These are phyloP conservation scores for Octodonta nipae DNA, from an alignment of 2,888 invertebrate species.

Conservation along the genomic window DNA sequence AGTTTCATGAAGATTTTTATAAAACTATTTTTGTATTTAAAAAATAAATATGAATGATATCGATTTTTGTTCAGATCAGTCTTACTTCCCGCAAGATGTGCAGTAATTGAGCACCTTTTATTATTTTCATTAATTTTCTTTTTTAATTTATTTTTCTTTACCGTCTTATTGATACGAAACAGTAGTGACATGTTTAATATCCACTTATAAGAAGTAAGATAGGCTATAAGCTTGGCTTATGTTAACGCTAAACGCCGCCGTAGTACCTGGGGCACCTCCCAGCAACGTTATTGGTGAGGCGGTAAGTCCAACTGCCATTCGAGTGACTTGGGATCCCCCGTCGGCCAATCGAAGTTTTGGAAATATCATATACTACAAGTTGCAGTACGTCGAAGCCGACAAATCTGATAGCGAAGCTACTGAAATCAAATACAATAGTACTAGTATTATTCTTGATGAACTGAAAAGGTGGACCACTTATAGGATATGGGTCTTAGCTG, in stretches of 20 bases:
- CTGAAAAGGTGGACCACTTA: constrained; percentile 92
- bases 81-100: no score
- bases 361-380: constrained; percentile 86
- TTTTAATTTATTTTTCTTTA: constrained; percentile 16
- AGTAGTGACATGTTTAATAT: constrained; percentile 39
- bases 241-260: constrained; percentile 27
- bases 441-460: constrained; percentile 72
- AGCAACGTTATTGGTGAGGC: constrained; percentile 83
- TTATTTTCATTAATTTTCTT: constrained; percentile 1
- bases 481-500: constrained; percentile 91
- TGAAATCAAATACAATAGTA: constrained; percentile 65
- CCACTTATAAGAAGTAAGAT: constrained; percentile 23
- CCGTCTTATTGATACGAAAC: constrained; percentile 33
- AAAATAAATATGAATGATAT: no score
- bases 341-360: constrained; percentile 84
- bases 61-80: no score
- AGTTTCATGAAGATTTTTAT: no score
- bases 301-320: constrained; percentile 76
- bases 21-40: no score
- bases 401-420: constrained; percentile 74
- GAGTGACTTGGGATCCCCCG: constrained; percentile 86
- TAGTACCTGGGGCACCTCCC: constrained; percentile 94
- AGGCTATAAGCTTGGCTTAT: constrained; percentile 27
- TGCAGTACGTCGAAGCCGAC: constrained; percentile 76
- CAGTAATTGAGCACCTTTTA: constrained; percentile 26